Evolutionary conservation across 2,797 vertebrate genomes (phyloP), one percentile per base, ranked within the genome.

Genomic region (Aulostomus chinensis): DNA sequence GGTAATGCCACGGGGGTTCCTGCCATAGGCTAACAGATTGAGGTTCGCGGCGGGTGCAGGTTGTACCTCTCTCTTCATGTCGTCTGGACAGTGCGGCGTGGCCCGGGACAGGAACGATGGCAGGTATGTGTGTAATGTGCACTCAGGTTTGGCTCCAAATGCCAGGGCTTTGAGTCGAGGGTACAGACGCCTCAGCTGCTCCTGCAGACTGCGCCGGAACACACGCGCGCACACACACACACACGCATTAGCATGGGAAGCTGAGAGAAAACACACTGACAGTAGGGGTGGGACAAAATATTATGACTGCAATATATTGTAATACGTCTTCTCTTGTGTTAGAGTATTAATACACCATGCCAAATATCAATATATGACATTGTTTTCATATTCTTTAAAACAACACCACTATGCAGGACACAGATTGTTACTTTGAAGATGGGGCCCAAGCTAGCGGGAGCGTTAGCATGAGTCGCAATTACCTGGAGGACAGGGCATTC

Each of bases 61-160:
- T 24, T 68, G 84, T 49, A 98, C 97, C 95, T 99, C 96, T 62
- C 85, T 92, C 79, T 91, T 97, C 95, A 98, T 98, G 55, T 81
- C 83, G 0, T 89, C 63, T 0, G 96, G 94, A 65, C 96, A 99
- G 86, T 76, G 76, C 0, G 91, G 93, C 0, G 93, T 95, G 5
- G 94, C 94, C 60, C 96, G 89, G 51, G 96, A 98, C 42, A 99
- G 89, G 78, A 98, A 99, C 3, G 97, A 98, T 0, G 97, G 97
- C 81, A 98, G 95, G 81, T 94, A 99, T 1, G 92, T 93, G 81
- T 98, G 95, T 16, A 98, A 78, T 0, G 85, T 88, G 0, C 79
- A 85, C 79, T 98, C 95, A 0, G 95, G 95, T 70, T 92, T 96
- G 0, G 93, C 93, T 0, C 97, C 96, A 0, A 95, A 95, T 0